Evolutionary conservation across 2,797 vertebrate species (phyloP), one percentile per base, ranked within the genome.

Genomic region (Platyrinchus mystaceus): DNA sequence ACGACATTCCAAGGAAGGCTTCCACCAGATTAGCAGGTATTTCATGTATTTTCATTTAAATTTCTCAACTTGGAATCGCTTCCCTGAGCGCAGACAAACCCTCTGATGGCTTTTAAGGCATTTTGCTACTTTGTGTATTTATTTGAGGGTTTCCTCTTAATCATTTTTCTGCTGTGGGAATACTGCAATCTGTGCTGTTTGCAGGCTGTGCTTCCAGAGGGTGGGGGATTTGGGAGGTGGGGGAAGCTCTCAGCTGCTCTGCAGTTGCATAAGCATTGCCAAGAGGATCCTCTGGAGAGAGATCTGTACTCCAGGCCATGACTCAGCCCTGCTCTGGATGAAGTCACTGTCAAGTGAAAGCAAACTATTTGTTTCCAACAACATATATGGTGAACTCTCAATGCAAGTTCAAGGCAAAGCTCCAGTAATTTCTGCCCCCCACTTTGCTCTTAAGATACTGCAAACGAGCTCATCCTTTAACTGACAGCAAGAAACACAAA

Each of bases 271-370:
- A 41, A 73, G 62, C 28, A 2, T 30, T 26, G 86, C 93, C 94
- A 87, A 34, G 21, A 58, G 3, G 2, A 91, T 62, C 52, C 34
- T 85, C 89, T 37, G 49, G 27, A 30, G 94, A 41, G 53, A 41
- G 84, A 91, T 76, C 95, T 43, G 89, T 55, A 24, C 91, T 80
- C 64, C 14, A 80, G 71, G 75, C 69, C 17, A 30, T 97, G 97
- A 98, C 94, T 97, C 97, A 97, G 66, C 80, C 91, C 83, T 41
- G 34, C 69, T 93, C 94, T 87, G 94, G 90, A 95, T 96, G 96
- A 97, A 96, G 95, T 98, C 96, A 97, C 94, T 79, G 77, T 89
- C 91, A 70, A 95, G 90, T 60, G 62, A 92, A 94, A 94, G 91
- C 91, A 77, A 97, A 95, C 75, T 59, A 18, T 63, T 78, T 85